Evolutionary conservation across 2,797 vertebrate species (phyloP), one percentile per base, ranked within the genome.

Genomic region (Aeoliscus strigatus): DNA sequence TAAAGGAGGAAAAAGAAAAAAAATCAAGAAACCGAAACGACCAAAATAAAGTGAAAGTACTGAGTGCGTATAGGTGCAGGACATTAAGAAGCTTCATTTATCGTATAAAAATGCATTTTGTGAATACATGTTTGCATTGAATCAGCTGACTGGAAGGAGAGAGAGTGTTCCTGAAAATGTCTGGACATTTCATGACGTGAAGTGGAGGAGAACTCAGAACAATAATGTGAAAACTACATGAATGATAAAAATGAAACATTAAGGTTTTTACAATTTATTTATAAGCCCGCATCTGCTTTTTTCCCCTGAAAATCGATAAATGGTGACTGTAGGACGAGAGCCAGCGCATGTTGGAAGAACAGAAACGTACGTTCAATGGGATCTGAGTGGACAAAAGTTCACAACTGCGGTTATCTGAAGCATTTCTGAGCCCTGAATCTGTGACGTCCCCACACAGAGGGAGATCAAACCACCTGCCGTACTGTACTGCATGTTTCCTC

Each of bases 401-500:
- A n/a, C n/a, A n/a, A 30, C n/a, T 25, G 26, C 27, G 33, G 33
- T 39, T 36, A 29, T 45, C 37, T 27, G 30, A 36, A 52, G 60
- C 62, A 56, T 74, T 74, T 75, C 61, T 73, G 66, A 80, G 74
- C 64, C 79, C 49, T 26, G 14, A 4, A 21, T 29, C 44, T 48
- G 34, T 63, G 8, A n/a, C 14, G 33, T 18, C 17, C 39, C 29
- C 24, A 1, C 13, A 23, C 14, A 9, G 32, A 27, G 25, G 49
- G 48, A 28, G 17, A 21, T 21, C 3, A 21, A 21, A 21, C 18
- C 18, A 12, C 27, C 3, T 12, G 27, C 7, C 14, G 34, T 58
- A 51, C 67, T 60, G 74, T 66, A 70, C 51, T 70, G 79, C 75
- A 78, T 66, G 75, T 72, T 71, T 70, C 53, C 51, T 57, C 52